These are phyloP conservation scores for Delphinapterus leucas DNA, from an alignment of 2,113 vertebrate genomes.

Conservation along the genomic window DNA sequence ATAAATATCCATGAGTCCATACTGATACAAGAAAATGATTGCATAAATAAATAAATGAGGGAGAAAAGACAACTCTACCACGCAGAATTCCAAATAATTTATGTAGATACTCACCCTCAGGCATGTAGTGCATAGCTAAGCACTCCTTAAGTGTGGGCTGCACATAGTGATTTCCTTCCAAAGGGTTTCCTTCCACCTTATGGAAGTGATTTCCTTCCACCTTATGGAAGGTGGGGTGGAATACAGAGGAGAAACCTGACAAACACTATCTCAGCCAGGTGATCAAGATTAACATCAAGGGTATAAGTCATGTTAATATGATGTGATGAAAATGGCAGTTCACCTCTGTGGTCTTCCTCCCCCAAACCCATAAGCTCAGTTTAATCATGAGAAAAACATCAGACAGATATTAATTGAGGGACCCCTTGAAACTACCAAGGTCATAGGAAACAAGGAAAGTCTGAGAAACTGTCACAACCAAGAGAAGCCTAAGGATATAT, in stretches of 20 bases:
- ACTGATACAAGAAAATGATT: constrained; percentile 39
- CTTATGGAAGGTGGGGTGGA: neutral
- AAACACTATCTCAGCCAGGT: neutral
- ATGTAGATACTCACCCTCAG: neutral
- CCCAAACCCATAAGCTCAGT: neutral
- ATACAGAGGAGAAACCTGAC: neutral
- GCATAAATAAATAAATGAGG: constrained; percentile 31
- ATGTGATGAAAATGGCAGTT: constrained; percentile 35
- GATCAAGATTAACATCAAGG: neutral
- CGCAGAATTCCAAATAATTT: constrained; percentile 14
- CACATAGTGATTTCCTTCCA: constrained; percentile 30
- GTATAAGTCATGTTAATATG: constrained; percentile 2
- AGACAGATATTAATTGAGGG: neutral
- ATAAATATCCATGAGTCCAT: constrained; percentile 53
- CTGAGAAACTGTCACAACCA: neutral
- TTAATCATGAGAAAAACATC: constrained; percentile 11
- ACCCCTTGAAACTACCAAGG: constrained; percentile 3
- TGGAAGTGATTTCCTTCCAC: neutral
- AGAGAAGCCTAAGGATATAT: neutral
- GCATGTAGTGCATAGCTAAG: neutral
- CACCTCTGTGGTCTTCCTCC: neutral
- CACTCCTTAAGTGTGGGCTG: neutral
- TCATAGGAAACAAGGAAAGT: constrained; percentile 10
- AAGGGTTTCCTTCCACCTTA: neutral
- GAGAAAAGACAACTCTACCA: constrained; percentile 22